Evolutionary conservation across 1,140 invertebrate species (phyloP).

Genomic region (Drosophila cardini): DNA sequence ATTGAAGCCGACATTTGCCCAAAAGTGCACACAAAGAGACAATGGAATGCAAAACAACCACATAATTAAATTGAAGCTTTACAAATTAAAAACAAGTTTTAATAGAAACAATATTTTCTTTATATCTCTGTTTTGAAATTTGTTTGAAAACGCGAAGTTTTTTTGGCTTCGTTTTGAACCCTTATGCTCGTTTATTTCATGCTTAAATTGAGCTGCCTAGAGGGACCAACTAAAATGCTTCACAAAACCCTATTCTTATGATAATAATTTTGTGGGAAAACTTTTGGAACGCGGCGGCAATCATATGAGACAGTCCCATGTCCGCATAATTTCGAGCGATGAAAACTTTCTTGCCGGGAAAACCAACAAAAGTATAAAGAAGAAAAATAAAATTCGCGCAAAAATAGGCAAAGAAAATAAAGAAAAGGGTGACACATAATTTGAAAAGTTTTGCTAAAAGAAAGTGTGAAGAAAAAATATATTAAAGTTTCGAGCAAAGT

Average conservation of each 20-base stretch:
- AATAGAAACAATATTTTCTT: too few species aligned
- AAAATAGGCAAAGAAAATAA: too few species aligned
- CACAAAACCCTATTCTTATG: constrained; percentile 34
- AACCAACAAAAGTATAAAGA: constrained; percentile 8
- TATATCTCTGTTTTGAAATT: neutral
- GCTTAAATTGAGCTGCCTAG: constrained; percentile 13
- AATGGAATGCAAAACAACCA: too few species aligned
- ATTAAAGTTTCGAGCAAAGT: constrained; percentile 70
- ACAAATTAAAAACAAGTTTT: too few species aligned
- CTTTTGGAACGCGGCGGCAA: constrained; percentile 59
- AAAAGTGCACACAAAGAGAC: too few species aligned
- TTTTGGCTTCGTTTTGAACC: neutral
- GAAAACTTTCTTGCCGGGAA: constrained; percentile 66
- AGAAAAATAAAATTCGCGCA: constrained; percentile 39
- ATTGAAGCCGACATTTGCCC: too few species aligned
- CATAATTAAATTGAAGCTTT: too few species aligned
- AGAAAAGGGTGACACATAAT: constrained; percentile 69
- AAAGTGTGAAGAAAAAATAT: constrained; percentile 75
- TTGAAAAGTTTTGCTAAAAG: constrained; percentile 71
- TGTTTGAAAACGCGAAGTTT: neutral
- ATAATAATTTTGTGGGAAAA: constrained; percentile 56
- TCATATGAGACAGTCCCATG: constrained; percentile 65
- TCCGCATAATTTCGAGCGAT: constrained; percentile 72
- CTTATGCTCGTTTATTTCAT: constrained; percentile 5
- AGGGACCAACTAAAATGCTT: neutral